Evolutionary conservation across 2,797 vertebrate genomes (phyloP).

Genomic region (Sebastes alutus): DNA sequence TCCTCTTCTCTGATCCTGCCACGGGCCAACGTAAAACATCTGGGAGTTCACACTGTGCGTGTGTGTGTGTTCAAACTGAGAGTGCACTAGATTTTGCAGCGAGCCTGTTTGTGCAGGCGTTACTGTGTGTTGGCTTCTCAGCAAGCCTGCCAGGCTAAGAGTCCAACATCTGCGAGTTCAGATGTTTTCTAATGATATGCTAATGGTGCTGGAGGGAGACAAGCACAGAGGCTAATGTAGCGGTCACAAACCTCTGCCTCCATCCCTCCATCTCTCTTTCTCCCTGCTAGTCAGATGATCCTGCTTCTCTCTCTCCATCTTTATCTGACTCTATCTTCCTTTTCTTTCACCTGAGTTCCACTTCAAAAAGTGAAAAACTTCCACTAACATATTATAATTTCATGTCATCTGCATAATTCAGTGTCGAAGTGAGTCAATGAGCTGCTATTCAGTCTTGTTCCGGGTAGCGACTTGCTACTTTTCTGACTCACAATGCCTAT

Average conservation of each 20-base stretch:
- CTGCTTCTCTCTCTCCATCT: background rate
- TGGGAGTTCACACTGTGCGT: slow-evolving; percentile 62
- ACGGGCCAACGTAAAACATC: slow-evolving; percentile 72
- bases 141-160: slow-evolving; percentile 75
- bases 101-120: slow-evolving; percentile 31
- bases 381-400: background rate
- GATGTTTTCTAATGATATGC: slow-evolving; percentile 84
- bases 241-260: slow-evolving; percentile 69
- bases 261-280: slow-evolving; percentile 22
- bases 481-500: background rate
- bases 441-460: background rate
- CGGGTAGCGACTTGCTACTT: background rate
- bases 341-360: background rate
- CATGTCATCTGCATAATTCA: background rate
- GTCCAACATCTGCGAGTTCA: slow-evolving; percentile 82
- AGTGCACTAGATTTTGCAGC: slow-evolving; percentile 22
- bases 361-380: background rate
- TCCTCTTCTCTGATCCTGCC: slow-evolving; percentile 59
- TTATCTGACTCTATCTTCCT: background rate
- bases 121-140: slow-evolving; percentile 57
- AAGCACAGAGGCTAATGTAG: slow-evolving; percentile 73
- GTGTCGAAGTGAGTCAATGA: background rate
- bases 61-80: slow-evolving; percentile 24
- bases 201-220: slow-evolving; percentile 77
- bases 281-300: slow-evolving; percentile 14